Evolutionary conservation across 2,113 vertebrate genomes (phyloP).

Genomic region (Tinamus guttatus): DNA sequence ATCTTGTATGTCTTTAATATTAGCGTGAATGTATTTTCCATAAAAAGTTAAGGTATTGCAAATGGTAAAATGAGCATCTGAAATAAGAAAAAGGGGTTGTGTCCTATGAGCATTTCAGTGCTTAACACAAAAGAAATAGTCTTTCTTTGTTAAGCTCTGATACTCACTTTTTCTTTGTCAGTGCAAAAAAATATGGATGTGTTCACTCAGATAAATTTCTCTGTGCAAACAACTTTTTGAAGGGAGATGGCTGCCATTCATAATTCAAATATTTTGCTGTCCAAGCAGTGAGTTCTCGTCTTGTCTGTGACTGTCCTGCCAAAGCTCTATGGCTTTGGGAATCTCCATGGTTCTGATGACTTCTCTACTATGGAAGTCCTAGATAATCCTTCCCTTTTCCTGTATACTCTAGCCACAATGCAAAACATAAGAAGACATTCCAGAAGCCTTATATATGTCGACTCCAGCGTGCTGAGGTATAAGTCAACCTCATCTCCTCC

Average conservation of each 20-base stretch:
- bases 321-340: neutral
- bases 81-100: conserved; percentile 18
- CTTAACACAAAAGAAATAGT: conserved; percentile 27
- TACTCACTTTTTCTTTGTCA: conserved; percentile 41
- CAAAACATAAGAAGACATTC: neutral
- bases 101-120: conserved; percentile 18
- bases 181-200: neutral
- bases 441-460: neutral
- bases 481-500: conserved; percentile 42
- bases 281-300: conserved; percentile 48
- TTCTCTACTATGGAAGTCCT: conserved; percentile 43
- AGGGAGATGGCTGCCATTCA: neutral
- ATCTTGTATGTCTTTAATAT: conserved; percentile 60
- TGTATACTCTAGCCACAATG: conserved; percentile 39
- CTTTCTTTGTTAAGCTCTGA: conserved; percentile 40
- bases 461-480: neutral
- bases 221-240: conserved; percentile 21
- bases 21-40: conserved; percentile 54
- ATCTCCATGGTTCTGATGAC: conserved; percentile 31
- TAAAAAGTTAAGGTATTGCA: neutral
- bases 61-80: conserved; percentile 12
- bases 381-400: conserved; percentile 19
- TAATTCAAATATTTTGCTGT: neutral
- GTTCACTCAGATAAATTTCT: conserved; percentile 50
- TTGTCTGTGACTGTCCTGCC: conserved; percentile 34